Evolutionary conservation across 2,113 vertebrate species (phyloP), one percentile per base, ranked within the genome.

Genomic region (Falco punctatus): DNA sequence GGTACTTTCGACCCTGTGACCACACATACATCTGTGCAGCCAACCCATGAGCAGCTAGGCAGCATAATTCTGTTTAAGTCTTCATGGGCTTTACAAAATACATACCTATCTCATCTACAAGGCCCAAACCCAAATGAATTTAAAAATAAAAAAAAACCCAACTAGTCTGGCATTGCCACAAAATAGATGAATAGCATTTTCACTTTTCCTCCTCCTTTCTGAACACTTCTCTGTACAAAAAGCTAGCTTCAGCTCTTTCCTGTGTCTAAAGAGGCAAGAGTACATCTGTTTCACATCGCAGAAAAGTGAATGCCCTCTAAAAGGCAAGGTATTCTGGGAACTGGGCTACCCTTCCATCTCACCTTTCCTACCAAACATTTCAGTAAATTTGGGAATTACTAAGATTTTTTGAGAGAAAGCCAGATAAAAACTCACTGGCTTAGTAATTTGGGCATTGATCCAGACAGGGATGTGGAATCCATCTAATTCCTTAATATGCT

Each of bases 131-230:
- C 30, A 90, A 79, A 30, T 9, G 3, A 88, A 61, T 65, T 48
- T 1, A 4, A n/a, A 27, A 49, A 27, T 3, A n/a, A 27, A 49
- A 23, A 3, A 3, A 6, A 8, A 38, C 23, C 20, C 11, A 35
- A 49, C 23, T 62, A 54, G 27, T 28, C 21, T 77, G 14, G 4
- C 24, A 87, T 18, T 49, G 13, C 9, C 48, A 81, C 54, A 80
- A 81, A 49, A 28, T 15, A 71, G 40, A 69, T 6, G 3, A 52
- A 48, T 22, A 32, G 3, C 33, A 57, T 15, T 42, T 42, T 42
- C 42, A 42, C 16, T 12, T 75, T 74, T 49, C 6, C 15, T 20
- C 22, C 11, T 71, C 57, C 58, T 19, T 2, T 88, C 9, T 40
- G 7, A 71, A 61, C 14, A 42, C 5, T 88, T 24, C 2, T 30